Conservation (phyloP, 2,888 invertebrate genomes). For the Lepidonotus clava region DNA sequence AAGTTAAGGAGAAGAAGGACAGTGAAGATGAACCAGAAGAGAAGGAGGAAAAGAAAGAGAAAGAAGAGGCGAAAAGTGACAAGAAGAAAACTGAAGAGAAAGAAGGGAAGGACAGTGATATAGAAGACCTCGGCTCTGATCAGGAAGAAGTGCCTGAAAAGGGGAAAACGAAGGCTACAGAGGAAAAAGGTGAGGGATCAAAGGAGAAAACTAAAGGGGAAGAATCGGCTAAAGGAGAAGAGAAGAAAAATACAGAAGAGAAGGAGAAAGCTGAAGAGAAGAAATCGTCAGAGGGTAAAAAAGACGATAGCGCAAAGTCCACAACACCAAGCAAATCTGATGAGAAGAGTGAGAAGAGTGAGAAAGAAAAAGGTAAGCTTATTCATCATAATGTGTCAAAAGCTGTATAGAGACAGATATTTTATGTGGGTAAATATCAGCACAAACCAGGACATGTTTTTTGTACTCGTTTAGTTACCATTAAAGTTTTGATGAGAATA, state of each 20-base stretch:
- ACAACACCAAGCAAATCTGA: slow-evolving; percentile 18
- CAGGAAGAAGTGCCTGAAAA: slow-evolving; percentile 5
- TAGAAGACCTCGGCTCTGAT: background rate
- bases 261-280: background rate
- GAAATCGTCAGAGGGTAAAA: background rate
- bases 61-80: background rate
- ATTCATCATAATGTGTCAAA: too few relatives aligned
- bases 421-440: too few relatives aligned
- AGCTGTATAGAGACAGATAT: too few relatives aligned
- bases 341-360: slow-evolving; percentile 17
- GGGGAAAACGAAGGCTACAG: background rate
- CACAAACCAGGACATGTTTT: too few relatives aligned
- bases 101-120: slow-evolving; percentile 2
- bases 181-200: background rate
- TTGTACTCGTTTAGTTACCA: too few relatives aligned
- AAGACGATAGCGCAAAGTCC: background rate
- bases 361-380: background rate
- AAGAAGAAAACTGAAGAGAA: background rate
- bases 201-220: background rate
- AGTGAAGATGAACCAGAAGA: background rate
- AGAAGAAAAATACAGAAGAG: background rate
- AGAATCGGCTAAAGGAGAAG: background rate
- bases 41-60: background rate
- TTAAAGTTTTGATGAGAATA: too few relatives aligned
- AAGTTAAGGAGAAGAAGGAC: background rate